Conservation (phyloP, 1,140 invertebrate genomes). For the Lucilia cuprina region DNA sequence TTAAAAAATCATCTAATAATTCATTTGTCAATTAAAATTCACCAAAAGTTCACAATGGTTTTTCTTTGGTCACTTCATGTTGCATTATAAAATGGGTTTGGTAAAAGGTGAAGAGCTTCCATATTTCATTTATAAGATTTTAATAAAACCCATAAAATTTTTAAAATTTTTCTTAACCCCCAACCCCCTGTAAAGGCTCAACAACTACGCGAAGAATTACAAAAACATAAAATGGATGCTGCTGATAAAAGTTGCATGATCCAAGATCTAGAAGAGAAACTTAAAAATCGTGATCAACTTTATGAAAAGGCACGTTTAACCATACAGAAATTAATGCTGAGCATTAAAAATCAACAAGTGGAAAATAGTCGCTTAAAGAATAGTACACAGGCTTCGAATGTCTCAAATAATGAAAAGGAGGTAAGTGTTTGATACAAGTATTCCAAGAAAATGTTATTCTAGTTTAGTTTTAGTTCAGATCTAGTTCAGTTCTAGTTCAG, state of each 20-base stretch:
- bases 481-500: no score
- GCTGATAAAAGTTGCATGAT: conserved; percentile 53
- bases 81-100: conserved; percentile 4
- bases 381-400: background rate
- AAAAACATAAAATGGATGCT: conserved; percentile 41
- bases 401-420: conserved; percentile 7
- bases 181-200: background rate
- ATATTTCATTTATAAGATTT: background rate
- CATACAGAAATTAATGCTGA: conserved; percentile 58
- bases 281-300: conserved; percentile 48
- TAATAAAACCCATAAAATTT: no score
- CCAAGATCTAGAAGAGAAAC: conserved; percentile 50
- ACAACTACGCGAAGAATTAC: conserved; percentile 17
- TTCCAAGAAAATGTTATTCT: background rate
- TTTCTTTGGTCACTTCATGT: background rate
- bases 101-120: background rate
- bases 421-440: background rate
- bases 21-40: no score
- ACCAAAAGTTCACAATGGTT: background rate
- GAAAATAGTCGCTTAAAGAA: conserved; percentile 46
- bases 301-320: conserved; percentile 53
- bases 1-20: no score
- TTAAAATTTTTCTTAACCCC: background rate
- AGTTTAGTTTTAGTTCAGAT: no score
- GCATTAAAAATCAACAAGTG: conserved; percentile 51